phyloP scores from a whole-genome alignment of 2,797 vertebrate genomes.

The Meriones psammophilus region DNA sequence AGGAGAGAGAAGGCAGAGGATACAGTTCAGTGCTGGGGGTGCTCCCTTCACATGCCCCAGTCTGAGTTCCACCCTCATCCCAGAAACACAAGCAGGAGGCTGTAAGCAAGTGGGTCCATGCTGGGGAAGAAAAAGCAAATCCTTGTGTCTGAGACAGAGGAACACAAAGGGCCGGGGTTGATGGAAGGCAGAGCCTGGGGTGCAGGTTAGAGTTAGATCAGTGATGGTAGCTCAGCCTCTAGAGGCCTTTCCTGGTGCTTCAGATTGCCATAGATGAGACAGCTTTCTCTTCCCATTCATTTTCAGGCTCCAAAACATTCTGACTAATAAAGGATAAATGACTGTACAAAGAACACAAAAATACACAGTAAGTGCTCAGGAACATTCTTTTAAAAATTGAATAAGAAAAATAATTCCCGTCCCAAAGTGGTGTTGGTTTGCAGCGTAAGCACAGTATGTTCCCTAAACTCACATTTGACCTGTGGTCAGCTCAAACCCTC shows the following conservation, averaged over 20 bases:
- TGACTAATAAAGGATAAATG: conserved; percentile 63
- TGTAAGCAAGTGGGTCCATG: not conserved
- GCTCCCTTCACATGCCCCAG: not conserved
- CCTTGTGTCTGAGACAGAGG: not conserved
- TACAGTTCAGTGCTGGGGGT: not conserved
- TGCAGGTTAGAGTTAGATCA: conserved; percentile 31
- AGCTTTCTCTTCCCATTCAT: conserved; percentile 59
- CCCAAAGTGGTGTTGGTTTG: conserved; percentile 56
- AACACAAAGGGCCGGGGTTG: not conserved
- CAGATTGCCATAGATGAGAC: conserved; percentile 14
- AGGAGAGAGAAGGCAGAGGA: not conserved
- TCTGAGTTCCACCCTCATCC: not conserved
- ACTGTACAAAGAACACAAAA: conserved; percentile 67
- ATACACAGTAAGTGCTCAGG: conserved; percentile 65
- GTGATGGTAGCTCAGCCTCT: not conserved
- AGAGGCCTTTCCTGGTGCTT: not conserved
- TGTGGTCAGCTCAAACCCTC: conserved; percentile 70
- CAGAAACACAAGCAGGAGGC: not conserved
- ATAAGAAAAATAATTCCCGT: conserved; percentile 63
- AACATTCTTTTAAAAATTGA: conserved; percentile 56
- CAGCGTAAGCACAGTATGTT: conserved; percentile 67
- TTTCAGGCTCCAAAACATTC: conserved; percentile 63
- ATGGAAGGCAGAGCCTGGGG: not conserved
- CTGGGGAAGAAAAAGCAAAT: not conserved
- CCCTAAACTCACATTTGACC: conserved; percentile 62